Conservation (phyloP, 2,113 vertebrate species). For the Phaethornis superciliosus region DNA sequence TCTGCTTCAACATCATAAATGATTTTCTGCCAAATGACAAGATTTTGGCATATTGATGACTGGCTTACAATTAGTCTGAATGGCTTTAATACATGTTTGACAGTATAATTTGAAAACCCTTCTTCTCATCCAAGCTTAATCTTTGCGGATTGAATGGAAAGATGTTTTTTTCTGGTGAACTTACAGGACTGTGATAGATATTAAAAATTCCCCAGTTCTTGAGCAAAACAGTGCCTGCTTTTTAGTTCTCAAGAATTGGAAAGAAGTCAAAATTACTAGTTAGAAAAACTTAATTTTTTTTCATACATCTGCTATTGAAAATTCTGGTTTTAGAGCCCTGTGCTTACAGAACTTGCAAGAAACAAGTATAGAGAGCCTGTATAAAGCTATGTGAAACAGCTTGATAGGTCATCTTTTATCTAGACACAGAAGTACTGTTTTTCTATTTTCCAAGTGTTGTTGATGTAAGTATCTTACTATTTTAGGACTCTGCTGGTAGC, state of each 20-base stretch:
- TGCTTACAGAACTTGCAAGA: background rate
- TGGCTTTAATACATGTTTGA: background rate
- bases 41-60: background rate
- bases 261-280: background rate
- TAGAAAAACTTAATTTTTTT: background rate
- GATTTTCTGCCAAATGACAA: background rate
- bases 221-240: too few relatives aligned
- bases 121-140: background rate
- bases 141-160: background rate
- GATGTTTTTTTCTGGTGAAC: background rate
- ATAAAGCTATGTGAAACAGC: background rate
- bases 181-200: background rate
- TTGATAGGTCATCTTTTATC: background rate
- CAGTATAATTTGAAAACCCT: background rate
- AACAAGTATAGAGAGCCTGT: background rate
- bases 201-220: background rate
- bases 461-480: background rate
- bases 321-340: accelerated
- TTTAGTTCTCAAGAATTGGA: background rate
- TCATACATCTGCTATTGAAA: background rate
- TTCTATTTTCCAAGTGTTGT: background rate
- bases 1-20: background rate
- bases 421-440: background rate
- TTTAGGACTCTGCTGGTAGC: background rate
- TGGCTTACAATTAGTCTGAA: background rate